Evolutionary conservation across 2,888 invertebrate genomes (phyloP).

Genomic region (Conus canariensis): DNA sequence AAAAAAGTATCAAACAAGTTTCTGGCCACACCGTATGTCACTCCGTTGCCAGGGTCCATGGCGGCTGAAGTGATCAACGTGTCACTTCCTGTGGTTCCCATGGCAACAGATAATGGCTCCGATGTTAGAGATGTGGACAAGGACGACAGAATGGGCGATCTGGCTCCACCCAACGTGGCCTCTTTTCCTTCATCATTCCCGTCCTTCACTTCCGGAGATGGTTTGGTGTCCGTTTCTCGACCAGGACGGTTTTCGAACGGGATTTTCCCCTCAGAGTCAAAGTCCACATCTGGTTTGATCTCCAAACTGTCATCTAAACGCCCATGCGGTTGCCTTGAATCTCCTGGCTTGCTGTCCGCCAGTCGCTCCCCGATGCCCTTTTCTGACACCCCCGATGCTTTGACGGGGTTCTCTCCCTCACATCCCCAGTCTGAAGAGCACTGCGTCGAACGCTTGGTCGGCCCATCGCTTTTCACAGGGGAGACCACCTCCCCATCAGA

Average conservation of each 20-base stretch:
- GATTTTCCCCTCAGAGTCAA: not conserved
- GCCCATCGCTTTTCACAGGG: not conserved
- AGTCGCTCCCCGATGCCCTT: not conserved
- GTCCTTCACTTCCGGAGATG: not conserved
- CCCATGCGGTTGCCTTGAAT: not conserved
- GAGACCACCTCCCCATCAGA: not conserved
- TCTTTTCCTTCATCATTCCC: not conserved
- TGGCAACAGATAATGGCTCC: not conserved
- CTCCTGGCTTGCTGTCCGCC: not conserved
- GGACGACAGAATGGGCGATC: not conserved
- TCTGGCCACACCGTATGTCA: not conserved
- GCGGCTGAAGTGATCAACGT: not conserved
- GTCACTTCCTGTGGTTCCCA: not conserved
- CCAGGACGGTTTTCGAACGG: too few species aligned
- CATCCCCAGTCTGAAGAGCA: not conserved
- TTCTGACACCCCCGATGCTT: not conserved
- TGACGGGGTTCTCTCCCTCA: not conserved
- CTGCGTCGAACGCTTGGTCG: not conserved
- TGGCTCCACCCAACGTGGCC: not conserved
- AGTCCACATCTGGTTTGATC: not conserved
- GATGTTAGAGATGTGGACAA: not conserved
- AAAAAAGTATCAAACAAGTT: conserved; percentile 41
- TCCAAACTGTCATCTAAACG: not conserved
- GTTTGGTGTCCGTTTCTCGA: not conserved
- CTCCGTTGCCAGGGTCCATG: not conserved